Conservation (phyloP, 2,888 invertebrate genomes). For the Nephrotoma guestfalica region DNA sequence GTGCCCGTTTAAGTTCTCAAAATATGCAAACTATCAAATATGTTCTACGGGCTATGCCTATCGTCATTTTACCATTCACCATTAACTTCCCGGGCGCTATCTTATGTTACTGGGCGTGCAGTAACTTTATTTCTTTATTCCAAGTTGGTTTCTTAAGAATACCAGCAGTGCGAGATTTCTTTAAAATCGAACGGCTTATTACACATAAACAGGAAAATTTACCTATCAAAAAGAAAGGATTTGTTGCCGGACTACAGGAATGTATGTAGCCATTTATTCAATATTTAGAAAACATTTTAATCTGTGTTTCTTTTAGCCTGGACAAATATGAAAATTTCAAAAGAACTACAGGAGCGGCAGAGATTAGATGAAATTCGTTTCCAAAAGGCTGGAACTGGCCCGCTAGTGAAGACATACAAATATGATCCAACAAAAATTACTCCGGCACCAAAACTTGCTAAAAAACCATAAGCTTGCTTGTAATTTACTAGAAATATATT, state of each 20-base stretch:
- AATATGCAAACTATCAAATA: slow-evolving; percentile 61
- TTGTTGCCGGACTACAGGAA: slow-evolving; percentile 63
- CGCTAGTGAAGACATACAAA: slow-evolving; percentile 75
- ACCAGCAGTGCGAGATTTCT: slow-evolving; percentile 55
- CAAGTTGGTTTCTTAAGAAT: slow-evolving; percentile 61
- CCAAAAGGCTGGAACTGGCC: slow-evolving; percentile 70
- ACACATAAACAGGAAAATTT: slow-evolving; percentile 40
- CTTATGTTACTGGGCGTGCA: slow-evolving; percentile 78
- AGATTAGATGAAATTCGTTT: slow-evolving; percentile 65
- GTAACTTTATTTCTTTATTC: slow-evolving; percentile 67
- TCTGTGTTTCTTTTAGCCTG: slow-evolving; percentile 42
- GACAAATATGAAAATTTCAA: slow-evolving; percentile 66
- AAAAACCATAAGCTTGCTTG: slow-evolving; percentile 32
- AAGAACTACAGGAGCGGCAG: slow-evolving; percentile 61
- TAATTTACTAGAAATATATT: background rate
- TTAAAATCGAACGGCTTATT: slow-evolving; percentile 54
- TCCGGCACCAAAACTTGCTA: slow-evolving; percentile 35
- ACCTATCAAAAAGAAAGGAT: slow-evolving; percentile 59
- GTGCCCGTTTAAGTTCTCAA: slow-evolving; percentile 46
- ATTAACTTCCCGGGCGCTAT: slow-evolving; percentile 80
- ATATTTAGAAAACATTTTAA: background rate
- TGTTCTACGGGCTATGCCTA: slow-evolving; percentile 57
- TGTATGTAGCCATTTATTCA: slow-evolving; percentile 37
- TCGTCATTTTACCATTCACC: slow-evolving; percentile 70
- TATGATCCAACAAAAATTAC: slow-evolving; percentile 58